Conservation (phyloP, 2,888 invertebrate species). For the Anoncus sp. region DNA sequence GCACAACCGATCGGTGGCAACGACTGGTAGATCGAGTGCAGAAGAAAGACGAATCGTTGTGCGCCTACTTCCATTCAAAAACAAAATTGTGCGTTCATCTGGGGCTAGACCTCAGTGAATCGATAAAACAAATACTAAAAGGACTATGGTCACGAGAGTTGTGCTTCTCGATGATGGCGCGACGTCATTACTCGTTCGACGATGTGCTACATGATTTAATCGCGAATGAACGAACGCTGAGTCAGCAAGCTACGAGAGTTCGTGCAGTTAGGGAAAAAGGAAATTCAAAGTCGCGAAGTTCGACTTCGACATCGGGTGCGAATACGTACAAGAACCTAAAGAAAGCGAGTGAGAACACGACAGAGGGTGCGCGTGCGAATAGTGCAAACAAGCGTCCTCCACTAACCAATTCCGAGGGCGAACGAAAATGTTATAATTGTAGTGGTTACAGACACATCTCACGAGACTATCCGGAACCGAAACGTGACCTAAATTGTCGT, state of each 20-base stretch:
- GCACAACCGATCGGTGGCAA: background rate
- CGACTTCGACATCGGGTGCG: too few species aligned
- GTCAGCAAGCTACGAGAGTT: too few species aligned
- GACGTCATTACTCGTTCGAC: background rate
- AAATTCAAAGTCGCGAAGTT: too few species aligned
- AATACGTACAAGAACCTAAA: conserved; percentile 17
- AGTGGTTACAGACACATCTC: conserved; percentile 4
- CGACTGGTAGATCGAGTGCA: conserved; percentile 18
- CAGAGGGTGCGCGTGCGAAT: background rate
- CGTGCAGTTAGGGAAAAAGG: too few species aligned
- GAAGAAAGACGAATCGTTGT: background rate
- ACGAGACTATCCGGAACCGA: conserved; percentile 13
- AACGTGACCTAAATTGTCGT: background rate
- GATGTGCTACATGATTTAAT: conserved; percentile 8
- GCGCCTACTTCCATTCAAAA: conserved; percentile 22
- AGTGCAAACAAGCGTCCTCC: background rate
- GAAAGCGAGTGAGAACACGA: too few species aligned
- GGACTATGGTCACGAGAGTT: conserved; percentile 29
- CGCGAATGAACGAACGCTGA: too few species aligned
- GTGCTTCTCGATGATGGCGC: background rate
- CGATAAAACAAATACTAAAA: background rate
- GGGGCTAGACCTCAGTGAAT: background rate
- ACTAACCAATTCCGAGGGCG: background rate
- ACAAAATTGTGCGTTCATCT: conserved; percentile 5
- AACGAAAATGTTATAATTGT: conserved; percentile 11